phyloP scores from a whole-genome alignment of 2,888 invertebrate species.

The Hedychridium roseum region DNA sequence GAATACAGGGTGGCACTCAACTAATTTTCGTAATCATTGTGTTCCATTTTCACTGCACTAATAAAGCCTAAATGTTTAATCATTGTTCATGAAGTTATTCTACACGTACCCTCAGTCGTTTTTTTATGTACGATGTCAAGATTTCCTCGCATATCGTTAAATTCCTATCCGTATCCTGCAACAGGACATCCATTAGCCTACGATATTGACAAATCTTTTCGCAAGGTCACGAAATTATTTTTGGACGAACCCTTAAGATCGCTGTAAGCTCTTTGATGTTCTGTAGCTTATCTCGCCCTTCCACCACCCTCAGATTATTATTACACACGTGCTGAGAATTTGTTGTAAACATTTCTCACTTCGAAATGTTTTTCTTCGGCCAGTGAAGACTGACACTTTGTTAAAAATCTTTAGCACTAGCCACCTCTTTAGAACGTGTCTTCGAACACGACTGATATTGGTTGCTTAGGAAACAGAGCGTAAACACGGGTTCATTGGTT shows the following conservation, averaged over 20 bases:
- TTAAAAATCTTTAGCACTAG: slow-evolving; percentile 26
- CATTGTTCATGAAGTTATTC: too few species aligned
- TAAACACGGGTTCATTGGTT: too few species aligned
- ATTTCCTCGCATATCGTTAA: slow-evolving; percentile 52
- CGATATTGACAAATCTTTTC: not conserved
- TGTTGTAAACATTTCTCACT: slow-evolving; percentile 23
- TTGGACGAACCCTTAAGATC: slow-evolving; percentile 39
- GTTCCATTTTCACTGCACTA: too few species aligned
- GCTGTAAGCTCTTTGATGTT: slow-evolving; percentile 44
- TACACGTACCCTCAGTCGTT: slow-evolving; percentile 44
- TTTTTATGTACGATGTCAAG: slow-evolving; percentile 42
- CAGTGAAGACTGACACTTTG: slow-evolving; percentile 5
- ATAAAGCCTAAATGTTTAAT: too few species aligned
- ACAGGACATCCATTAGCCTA: slow-evolving; percentile 14
- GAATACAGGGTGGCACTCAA: slow-evolving; percentile 11
- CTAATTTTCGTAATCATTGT: too few species aligned
- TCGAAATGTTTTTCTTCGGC: not conserved
- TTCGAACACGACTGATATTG: not conserved
- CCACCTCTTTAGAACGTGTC: slow-evolving; percentile 5
- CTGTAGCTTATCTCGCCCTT: slow-evolving; percentile 32
- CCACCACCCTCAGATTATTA: slow-evolving; percentile 11
- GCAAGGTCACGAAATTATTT: not conserved
- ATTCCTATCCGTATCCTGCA: slow-evolving; percentile 50
- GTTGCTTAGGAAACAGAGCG: slow-evolving; percentile 33
- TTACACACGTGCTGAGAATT: slow-evolving; percentile 12